Conservation (phyloP, 2,113 vertebrate species). For the Eubucco bourcierii region DNA sequence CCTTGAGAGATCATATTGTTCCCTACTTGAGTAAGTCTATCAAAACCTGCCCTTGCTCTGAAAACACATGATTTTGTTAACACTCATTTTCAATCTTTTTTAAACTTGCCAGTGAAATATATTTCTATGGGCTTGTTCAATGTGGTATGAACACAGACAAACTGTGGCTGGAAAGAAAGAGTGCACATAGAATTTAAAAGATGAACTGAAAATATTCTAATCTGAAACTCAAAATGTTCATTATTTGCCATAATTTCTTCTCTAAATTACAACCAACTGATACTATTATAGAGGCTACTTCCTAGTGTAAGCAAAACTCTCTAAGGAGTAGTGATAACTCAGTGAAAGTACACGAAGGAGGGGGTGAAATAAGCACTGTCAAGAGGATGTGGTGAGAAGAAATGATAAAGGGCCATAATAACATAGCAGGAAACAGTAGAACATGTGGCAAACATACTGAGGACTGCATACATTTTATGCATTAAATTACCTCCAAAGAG, state of each 20-base stretch:
- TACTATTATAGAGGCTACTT: neutral
- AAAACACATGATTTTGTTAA: neutral
- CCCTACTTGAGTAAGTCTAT: slow-evolving; percentile 15
- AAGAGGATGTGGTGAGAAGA: slow-evolving; percentile 47
- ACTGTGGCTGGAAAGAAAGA: neutral
- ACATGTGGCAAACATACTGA: slow-evolving; percentile 54
- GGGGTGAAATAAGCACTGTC: neutral
- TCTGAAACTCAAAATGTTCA: neutral
- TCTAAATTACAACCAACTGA: neutral
- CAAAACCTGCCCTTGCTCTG: slow-evolving; percentile 11
- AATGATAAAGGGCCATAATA: slow-evolving; percentile 57
- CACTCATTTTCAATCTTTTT: slow-evolving; percentile 23
- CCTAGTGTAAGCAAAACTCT: neutral
- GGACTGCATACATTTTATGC: slow-evolving; percentile 20
- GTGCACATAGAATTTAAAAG: neutral
- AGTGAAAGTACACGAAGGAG: neutral
- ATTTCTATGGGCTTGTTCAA: slow-evolving; percentile 7
- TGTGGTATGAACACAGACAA: neutral
- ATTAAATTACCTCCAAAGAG: slow-evolving; percentile 41
- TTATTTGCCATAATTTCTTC: slow-evolving; percentile 25
- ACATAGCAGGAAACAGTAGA: slow-evolving; percentile 57
- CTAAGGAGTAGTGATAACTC: slow-evolving; percentile 2
- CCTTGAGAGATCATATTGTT: slow-evolving; percentile 8
- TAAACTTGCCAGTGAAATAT: slow-evolving; percentile 13
- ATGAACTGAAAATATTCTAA: neutral